Percentiles rank a stretch among this genome's conserved stretches.
Evolutionary conservation across 2,797 vertebrate genomes (phyloP).

Genomic region (Champsocephalus esox): DNA sequence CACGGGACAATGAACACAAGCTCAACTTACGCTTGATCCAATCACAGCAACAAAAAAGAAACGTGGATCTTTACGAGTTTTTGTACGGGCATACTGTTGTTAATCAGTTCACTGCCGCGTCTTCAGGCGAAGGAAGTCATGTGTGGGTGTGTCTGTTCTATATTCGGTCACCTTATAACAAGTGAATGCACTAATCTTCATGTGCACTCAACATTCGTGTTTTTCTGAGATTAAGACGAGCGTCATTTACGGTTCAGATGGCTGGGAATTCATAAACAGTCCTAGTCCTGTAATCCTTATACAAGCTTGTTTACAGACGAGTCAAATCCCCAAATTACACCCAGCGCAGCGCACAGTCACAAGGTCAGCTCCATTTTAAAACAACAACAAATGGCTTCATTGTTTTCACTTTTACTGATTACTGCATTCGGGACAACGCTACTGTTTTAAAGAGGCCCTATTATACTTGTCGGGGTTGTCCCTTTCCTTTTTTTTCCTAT

Average conservation of each 20-base stretch:
- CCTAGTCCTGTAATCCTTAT: not conserved
- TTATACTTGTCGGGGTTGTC: no score
- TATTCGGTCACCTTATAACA: constrained; percentile 27
- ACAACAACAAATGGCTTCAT: not conserved
- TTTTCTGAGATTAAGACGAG: constrained; percentile 11
- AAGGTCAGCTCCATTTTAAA: constrained; percentile 9
- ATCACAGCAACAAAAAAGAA: not conserved
- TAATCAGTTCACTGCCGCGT: not conserved
- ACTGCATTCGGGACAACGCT: not conserved
- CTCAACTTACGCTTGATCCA: constrained; percentile 6
- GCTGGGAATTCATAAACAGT: not conserved
- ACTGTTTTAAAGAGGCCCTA: not conserved
- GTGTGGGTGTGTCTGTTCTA: constrained; percentile 12
- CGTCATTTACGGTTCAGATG: not conserved
- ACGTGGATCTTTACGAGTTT: not conserved
- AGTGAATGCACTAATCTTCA: constrained; percentile 24
- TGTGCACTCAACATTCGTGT: constrained; percentile 7
- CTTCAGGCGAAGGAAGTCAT: not conserved
- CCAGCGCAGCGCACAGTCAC: not conserved
- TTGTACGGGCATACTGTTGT: not conserved
- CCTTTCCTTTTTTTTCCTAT: no score
- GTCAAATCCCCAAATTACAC: constrained; percentile 1
- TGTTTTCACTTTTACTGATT: not conserved
- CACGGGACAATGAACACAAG: constrained; percentile 13
- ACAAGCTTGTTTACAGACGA: constrained; percentile 3